Conservation (phyloP, 2,888 invertebrate species). For the Timandra comae region DNA sequence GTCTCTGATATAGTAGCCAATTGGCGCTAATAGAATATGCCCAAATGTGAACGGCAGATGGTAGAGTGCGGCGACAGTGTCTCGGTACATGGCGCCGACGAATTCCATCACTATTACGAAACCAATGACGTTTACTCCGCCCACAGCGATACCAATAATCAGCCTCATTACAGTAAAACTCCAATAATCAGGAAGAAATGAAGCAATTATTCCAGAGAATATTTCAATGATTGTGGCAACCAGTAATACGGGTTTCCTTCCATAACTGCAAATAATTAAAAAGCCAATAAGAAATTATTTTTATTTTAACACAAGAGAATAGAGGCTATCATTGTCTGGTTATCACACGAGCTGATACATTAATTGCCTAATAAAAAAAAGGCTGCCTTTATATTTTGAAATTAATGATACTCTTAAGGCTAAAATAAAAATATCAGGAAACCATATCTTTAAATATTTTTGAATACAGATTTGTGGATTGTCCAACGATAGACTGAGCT, state of each 20-base stretch:
- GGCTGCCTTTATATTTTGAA: too few relatives aligned
- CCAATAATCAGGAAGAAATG: conserved; percentile 79
- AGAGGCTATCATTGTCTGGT: too few relatives aligned
- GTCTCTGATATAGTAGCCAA: conserved; percentile 79
- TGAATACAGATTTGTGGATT: too few relatives aligned
- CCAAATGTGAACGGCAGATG: conserved; percentile 82
- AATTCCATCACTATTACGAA: conserved; percentile 80
- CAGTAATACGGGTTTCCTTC: conserved; percentile 83
- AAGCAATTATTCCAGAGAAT: conserved; percentile 79
- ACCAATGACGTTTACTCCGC: conserved; percentile 82
- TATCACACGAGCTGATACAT: too few relatives aligned
- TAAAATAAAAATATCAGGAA: too few relatives aligned
- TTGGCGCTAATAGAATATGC: conserved; percentile 76
- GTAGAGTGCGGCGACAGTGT: conserved; percentile 76
- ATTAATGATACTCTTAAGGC: too few relatives aligned
- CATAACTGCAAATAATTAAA: conserved; percentile 75
- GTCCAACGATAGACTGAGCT: too few relatives aligned
- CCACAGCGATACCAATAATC: conserved; percentile 83
- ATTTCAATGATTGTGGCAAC: conserved; percentile 82
- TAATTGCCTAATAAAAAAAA: too few relatives aligned
- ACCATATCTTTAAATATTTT: too few relatives aligned
- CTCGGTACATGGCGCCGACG: conserved; percentile 71
- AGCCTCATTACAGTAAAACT: conserved; percentile 81
- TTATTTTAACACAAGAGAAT: too few relatives aligned
- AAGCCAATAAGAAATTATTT: too few relatives aligned